Evolutionary conservation across 2,888 invertebrate genomes (phyloP).

Genomic region (Andrena haemorrhoa): DNA sequence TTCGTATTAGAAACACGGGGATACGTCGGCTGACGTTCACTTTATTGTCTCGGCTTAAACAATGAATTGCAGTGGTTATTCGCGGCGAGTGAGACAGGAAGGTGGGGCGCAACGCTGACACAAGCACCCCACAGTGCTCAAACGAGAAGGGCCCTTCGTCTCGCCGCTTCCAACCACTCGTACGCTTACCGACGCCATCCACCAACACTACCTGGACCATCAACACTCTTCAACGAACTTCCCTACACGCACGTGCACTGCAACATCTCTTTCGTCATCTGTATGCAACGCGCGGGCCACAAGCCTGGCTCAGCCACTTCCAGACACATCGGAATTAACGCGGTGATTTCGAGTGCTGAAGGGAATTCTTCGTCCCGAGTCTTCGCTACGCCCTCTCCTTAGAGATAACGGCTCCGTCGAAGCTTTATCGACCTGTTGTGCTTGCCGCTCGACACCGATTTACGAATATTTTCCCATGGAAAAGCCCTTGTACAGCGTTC

Average conservation of each 20-base stretch:
- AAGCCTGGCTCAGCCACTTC: conserved; percentile 70
- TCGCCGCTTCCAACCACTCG: conserved; percentile 67
- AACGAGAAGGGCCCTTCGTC: conserved; percentile 66
- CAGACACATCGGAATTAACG: conserved; percentile 73
- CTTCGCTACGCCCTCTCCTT: conserved; percentile 39
- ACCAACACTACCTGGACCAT: conserved; percentile 53
- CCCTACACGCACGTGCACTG: not conserved
- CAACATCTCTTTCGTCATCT: conserved; percentile 32
- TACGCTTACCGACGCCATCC: conserved; percentile 61
- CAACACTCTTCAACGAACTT: conserved; percentile 16
- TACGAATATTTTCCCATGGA: conserved; percentile 31
- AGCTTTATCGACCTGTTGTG: conserved; percentile 63
- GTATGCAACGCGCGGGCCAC: conserved; percentile 50
- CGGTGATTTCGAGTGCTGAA: conserved; percentile 65
- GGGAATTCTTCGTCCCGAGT: conserved; percentile 60
- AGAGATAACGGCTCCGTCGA: conserved; percentile 43
- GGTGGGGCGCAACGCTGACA: conserved; percentile 65
- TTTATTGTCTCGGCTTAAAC: conserved; percentile 59
- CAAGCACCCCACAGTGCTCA: conserved; percentile 66
- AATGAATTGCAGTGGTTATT: conserved; percentile 66
- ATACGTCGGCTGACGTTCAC: conserved; percentile 31
- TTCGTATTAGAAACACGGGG: conserved; percentile 31
- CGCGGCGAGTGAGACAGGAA: conserved; percentile 42
- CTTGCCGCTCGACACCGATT: conserved; percentile 48
- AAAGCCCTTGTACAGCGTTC: not conserved